phyloP scores from a whole-genome alignment of 2,797 vertebrate genomes.

The Gymnodraco acuticeps region DNA sequence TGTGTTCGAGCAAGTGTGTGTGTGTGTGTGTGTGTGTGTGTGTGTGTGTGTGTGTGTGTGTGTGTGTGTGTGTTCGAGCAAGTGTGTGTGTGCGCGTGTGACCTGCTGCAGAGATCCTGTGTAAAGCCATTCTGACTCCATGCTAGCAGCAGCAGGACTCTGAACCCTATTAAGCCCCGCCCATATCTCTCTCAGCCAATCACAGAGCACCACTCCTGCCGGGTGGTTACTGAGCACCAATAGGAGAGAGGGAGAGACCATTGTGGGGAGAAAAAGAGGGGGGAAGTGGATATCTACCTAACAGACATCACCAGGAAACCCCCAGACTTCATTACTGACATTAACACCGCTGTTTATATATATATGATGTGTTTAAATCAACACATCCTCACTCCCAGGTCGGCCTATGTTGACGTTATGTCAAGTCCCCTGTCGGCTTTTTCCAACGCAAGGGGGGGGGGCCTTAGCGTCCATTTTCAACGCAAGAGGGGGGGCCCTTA shows the following conservation, averaged over 20 bases:
- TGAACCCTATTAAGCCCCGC: background rate
- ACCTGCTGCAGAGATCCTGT: constrained; percentile 74
- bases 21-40: constrained; percentile 46
- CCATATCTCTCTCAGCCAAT: constrained; percentile 64
- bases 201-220: constrained; percentile 24
- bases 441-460: too few species aligned
- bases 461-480: too few species aligned
- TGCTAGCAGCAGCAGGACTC: background rate
- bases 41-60: constrained; percentile 11
- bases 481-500: too few species aligned
- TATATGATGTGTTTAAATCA: too few species aligned
- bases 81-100: constrained; percentile 46
- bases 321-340: too few species aligned
- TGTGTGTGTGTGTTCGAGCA: constrained; percentile 37
- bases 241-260: constrained; percentile 32
- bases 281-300: background rate
- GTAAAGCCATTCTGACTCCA: constrained; percentile 46
- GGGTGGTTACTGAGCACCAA: background rate
- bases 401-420: too few species aligned
- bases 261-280: background rate
- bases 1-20: background rate
- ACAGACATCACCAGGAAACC: too few species aligned
- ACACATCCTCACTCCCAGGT: too few species aligned
- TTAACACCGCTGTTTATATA: too few species aligned
- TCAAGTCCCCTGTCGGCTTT: too few species aligned